Percentiles rank a stretch among this genome's conserved stretches.
Conservation (phyloP, 2,797 vertebrate species). For the Eulemur mongoz region DNA sequence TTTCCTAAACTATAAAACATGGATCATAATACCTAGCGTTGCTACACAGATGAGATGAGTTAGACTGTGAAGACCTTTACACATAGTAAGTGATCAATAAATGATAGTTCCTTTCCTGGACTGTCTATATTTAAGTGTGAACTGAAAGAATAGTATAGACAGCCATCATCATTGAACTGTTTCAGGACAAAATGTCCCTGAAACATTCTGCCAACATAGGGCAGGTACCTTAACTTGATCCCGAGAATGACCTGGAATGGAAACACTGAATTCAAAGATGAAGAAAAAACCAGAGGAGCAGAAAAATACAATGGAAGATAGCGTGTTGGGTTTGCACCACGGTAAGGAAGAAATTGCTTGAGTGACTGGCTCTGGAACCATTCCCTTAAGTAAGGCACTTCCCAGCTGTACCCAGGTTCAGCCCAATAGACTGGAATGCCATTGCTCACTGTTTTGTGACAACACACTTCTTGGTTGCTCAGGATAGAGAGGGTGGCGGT, state of each 20-base stretch:
- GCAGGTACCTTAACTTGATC: not conserved
- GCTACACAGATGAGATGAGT: not conserved
- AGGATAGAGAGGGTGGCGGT: not conserved
- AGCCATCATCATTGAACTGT: not conserved
- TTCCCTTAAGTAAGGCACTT: not conserved
- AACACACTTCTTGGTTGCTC: not conserved
- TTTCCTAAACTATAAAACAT: not conserved
- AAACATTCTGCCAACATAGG: not conserved
- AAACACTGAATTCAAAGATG: not conserved
- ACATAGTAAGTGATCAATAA: not conserved
- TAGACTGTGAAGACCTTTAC: not conserved
- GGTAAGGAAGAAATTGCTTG: not conserved
- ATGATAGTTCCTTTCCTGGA: not conserved
- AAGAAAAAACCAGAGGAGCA: not conserved
- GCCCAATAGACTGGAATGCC: not conserved
- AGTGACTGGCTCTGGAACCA: not conserved
- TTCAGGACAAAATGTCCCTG: not conserved
- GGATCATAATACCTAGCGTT: not conserved
- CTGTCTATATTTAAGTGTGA: not conserved
- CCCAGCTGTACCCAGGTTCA: not conserved
- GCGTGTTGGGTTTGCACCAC: accelerated
- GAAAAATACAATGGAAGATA: not conserved
- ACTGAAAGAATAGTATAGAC: not conserved
- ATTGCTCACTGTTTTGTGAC: not conserved
- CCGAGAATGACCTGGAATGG: not conserved